Evolutionary conservation across 53 echinoderm and acorn worm species (phyloP), one percentile per base, ranked within the genome.

Genomic region (Actinopyga echinites): DNA sequence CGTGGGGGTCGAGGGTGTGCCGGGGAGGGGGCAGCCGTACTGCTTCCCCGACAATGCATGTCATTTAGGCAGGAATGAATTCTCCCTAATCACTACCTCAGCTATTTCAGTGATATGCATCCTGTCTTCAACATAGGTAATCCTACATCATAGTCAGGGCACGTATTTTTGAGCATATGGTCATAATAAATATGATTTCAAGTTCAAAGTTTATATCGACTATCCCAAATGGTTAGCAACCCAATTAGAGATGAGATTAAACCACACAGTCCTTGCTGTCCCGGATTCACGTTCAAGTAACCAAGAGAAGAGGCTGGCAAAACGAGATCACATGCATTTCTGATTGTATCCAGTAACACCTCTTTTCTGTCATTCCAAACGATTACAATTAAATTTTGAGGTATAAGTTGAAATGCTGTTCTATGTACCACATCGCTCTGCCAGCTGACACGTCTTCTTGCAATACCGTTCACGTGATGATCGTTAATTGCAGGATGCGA

Each of bases 221-320:
- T 42, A 79, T 95, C 92, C 99, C 99, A 99, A 32, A 99, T 91
- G 26, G 92, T 92, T 13, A 87, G 61, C 11, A 92, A 60, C 26
- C 94, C 99, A 33, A 95, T 84, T 4, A 99, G 28, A 1, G 94
- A 94, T 56, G 92, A 90, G 7, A 94, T 83, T 0, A 99, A 58
- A 26, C 99, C 99, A 37, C 81, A 86, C 12, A 99, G 59, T 29
- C 99, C 99, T 60, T 92, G 94, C 34, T 95, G 30, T 7, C 94
- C 99, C n/a, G 94, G 79, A 11, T 92, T 87, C 32, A 91, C 74
- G 6, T 82, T 65, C 6, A 99, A 40, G 61, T 99, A 95, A 2
- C 94, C 92, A 8, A 99, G 82, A 65, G 90, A 90, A 4, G 94
- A 89, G 29, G 92, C 79, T 15, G 99, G 99, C 40, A 99, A 87